Base-by-base conservation (phyloP, 2,113 vertebrate genomes). In the Empidonax traillii region DNA sequence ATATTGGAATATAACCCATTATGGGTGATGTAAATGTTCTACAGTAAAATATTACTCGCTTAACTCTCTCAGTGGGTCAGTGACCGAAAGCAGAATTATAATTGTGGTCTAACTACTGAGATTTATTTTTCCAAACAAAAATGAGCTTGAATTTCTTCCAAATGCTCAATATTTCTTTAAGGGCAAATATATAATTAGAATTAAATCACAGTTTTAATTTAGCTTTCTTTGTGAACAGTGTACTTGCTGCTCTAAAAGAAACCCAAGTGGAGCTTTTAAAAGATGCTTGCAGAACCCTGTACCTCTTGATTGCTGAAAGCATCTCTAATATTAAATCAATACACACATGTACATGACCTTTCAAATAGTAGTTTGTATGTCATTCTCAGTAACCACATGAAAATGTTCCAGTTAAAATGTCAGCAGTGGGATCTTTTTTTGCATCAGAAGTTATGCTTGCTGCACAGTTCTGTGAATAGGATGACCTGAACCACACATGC, bases 321-420 rank as follows among this genome's bases (percentile, higher is more conserved):
- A 80, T 74, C 84, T 94, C 53, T 94, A 90, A 80, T 96, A 66
- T 86, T 94, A 85, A 88, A 94, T 96, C 82, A 96, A 94, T 94
- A 88, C 35, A 73, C 55, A 75, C 22, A 53, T 87, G 89, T 88
- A 69, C 84, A 90, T 79, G 87, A 87, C 67, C 61, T 85, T 95
- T 95, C 76, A 92, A 90, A 41, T 56, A 92, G 52, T 13, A 68
- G 58, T 88, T 46, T 59, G 14, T 74, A 78, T 89, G 47, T 77
- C 62, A 75, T 90, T 94, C 87, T 90, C 67, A 68, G 28, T 28
- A 75, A 58, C 86, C 66, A 43, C 67, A 46, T 80, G 83, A 69
- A 95, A 91, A 79, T 0, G 0, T 93, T 95, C 39, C 52, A 85
- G 79, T 77, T 72, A 66, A 96, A 95, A 95, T 89, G 76, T 95